Evolutionary conservation across 2,888 invertebrate species (phyloP).

Genomic region (Machimus rusticus): DNA sequence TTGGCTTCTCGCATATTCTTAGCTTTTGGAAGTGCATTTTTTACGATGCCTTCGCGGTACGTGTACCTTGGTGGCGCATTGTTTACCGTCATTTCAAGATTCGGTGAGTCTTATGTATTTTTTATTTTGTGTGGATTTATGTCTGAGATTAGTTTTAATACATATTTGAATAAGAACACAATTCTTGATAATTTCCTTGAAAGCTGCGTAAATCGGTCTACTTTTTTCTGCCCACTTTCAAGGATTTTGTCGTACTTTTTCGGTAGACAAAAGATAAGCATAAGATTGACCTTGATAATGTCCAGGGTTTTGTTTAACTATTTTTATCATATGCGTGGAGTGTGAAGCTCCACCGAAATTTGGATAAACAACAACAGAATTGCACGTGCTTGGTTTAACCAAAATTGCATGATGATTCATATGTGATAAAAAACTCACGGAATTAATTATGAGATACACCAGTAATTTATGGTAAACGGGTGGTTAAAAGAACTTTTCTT

Average conservation of each 20-base stretch:
- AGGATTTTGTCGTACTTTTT: not conserved
- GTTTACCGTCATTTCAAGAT: conserved; percentile 71
- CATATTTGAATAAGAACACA: not conserved
- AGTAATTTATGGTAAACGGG: not conserved
- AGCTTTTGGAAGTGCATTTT: conserved; percentile 69
- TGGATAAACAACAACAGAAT: not conserved
- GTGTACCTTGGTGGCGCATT: conserved; percentile 72
- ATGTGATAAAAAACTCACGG: not conserved
- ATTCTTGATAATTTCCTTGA: not conserved
- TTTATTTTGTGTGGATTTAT: not conserved
- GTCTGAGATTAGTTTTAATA: not conserved
- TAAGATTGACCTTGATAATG: not conserved
- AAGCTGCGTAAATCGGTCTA: not conserved
- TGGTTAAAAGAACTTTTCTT: not conserved
- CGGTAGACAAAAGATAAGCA: not conserved
- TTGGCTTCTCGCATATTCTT: conserved; percentile 71
- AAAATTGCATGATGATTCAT: not conserved
- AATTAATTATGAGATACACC: not conserved
- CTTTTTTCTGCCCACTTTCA: not conserved
- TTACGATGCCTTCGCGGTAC: conserved; percentile 70
- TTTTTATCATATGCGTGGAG: not conserved
- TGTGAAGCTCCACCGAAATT: not conserved
- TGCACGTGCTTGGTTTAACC: not conserved
- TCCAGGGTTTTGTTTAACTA: not conserved
- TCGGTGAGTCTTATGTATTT: conserved; percentile 64